Percentiles rank a stretch among this genome's conserved stretches.
phyloP scores from a whole-genome alignment of 2,113 vertebrate genomes.

The Gorilla gorilla region DNA sequence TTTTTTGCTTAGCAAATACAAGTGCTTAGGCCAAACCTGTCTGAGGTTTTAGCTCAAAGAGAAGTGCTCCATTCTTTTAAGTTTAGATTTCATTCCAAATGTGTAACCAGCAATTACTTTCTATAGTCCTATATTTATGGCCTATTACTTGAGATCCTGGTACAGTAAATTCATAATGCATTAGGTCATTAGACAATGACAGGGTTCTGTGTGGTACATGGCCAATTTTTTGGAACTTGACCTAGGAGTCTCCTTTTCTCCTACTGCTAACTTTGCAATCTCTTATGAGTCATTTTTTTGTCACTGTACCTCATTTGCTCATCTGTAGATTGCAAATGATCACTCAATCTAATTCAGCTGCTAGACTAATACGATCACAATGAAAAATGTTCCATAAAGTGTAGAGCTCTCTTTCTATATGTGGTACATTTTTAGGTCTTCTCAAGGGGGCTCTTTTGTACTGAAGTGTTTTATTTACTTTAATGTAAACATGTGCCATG shows the following conservation, averaged over 20 bases:
- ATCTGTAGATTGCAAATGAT: background rate
- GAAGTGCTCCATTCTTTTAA: background rate
- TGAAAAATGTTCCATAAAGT: background rate
- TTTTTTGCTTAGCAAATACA: background rate
- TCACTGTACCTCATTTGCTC: background rate
- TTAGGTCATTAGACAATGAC: background rate
- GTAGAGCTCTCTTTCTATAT: background rate
- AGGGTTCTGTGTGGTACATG: background rate
- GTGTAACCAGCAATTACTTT: background rate
- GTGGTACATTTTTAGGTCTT: background rate
- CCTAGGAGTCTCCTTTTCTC: background rate
- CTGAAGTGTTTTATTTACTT: conserved; percentile 9
- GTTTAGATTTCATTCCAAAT: background rate
- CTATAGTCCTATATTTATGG: background rate
- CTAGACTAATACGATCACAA: background rate
- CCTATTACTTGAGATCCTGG: background rate
- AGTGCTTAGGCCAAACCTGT: background rate
- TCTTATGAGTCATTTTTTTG: background rate
- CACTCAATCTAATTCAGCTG: background rate
- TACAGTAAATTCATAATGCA: background rate
- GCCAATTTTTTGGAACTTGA: background rate
- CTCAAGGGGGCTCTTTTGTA: background rate
- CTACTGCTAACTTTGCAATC: background rate
- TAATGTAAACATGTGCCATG: background rate
- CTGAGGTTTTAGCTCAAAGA: background rate